phyloP scores from a whole-genome alignment of 2,797 vertebrate species.

The Poliocrania exsul region DNA sequence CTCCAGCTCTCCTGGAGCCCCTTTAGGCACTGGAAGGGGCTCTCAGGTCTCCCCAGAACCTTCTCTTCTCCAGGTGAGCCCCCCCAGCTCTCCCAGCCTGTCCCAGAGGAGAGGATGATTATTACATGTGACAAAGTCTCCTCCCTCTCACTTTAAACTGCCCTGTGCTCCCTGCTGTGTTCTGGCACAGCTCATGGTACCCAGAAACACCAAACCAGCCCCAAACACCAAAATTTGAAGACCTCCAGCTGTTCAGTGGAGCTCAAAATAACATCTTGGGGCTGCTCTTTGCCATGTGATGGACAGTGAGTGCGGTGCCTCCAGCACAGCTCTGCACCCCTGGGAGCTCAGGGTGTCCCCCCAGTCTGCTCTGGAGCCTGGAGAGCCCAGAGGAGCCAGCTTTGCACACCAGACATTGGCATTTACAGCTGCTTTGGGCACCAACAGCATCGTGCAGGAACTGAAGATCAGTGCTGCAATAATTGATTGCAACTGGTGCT shows the following conservation, averaged over 20 bases:
- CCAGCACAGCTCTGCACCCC: neutral
- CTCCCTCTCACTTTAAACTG: neutral
- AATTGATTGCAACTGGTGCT: neutral
- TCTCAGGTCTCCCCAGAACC: neutral
- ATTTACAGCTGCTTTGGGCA: neutral
- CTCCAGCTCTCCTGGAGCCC: neutral
- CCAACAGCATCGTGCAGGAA: rapidly evolving
- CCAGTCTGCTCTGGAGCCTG: neutral
- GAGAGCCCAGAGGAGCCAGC: neutral
- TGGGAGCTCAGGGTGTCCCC: neutral
- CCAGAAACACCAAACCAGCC: neutral
- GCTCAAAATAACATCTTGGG: rapidly evolving
- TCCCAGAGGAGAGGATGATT: neutral
- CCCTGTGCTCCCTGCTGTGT: neutral
- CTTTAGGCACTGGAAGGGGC: neutral
- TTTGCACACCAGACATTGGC: neutral
- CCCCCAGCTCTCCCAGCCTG: neutral
- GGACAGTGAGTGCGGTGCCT: neutral
- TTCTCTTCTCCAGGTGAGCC: neutral
- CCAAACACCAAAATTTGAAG: neutral
- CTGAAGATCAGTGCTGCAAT: neutral
- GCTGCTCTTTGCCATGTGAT: neutral
- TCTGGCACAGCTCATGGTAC: neutral
- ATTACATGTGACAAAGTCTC: neutral
- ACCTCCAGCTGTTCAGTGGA: neutral